Percentiles rank a stretch among this genome's conserved stretches.
Conservation (phyloP, 2,797 vertebrate genomes). For the Thaleichthys pacificus region DNA sequence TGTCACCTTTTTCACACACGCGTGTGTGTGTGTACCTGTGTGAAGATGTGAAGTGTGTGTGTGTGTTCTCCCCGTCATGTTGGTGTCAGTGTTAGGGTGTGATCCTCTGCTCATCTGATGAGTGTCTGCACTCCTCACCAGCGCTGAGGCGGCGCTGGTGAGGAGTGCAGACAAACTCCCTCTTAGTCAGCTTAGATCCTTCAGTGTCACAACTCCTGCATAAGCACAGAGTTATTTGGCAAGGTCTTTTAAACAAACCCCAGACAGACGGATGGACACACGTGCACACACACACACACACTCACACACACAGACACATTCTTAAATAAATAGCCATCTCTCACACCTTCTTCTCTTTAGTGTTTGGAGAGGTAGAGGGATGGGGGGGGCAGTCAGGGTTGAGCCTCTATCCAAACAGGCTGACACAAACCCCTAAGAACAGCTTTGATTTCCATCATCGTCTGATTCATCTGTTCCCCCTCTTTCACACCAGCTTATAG, state of each 20-base stretch:
- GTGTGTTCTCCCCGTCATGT: neutral
- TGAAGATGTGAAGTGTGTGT: neutral
- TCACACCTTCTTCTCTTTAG: slow-evolving; percentile 53
- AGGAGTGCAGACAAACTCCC: slow-evolving; percentile 13
- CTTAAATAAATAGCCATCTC: slow-evolving; percentile 70
- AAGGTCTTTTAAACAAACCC: slow-evolving; percentile 43
- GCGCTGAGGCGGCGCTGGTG: slow-evolving; percentile 26
- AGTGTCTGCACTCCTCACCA: slow-evolving; percentile 19
- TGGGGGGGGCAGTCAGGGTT: slow-evolving; percentile 45
- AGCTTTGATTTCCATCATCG: slow-evolving; percentile 41
- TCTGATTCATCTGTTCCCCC: slow-evolving; percentile 41
- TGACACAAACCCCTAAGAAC: slow-evolving; percentile 21
- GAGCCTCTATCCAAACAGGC: slow-evolving; percentile 27
- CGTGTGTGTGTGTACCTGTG: neutral
- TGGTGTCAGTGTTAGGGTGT: slow-evolving; percentile 15
- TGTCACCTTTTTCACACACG: too few relatives aligned
- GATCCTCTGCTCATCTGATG: slow-evolving; percentile 33
- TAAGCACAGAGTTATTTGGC: slow-evolving; percentile 39
- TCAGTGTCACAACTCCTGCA: slow-evolving; percentile 24
- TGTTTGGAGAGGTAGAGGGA: slow-evolving; percentile 32
- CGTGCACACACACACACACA: slow-evolving; percentile 4
- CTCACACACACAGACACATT: slow-evolving; percentile 36
- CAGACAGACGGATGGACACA: slow-evolving; percentile 9
- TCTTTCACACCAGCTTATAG: slow-evolving; percentile 15
- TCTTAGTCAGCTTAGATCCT: slow-evolving; percentile 16